Base-by-base conservation (phyloP, 2,797 vertebrate species). In the Loris lydekkerianus region DNA sequence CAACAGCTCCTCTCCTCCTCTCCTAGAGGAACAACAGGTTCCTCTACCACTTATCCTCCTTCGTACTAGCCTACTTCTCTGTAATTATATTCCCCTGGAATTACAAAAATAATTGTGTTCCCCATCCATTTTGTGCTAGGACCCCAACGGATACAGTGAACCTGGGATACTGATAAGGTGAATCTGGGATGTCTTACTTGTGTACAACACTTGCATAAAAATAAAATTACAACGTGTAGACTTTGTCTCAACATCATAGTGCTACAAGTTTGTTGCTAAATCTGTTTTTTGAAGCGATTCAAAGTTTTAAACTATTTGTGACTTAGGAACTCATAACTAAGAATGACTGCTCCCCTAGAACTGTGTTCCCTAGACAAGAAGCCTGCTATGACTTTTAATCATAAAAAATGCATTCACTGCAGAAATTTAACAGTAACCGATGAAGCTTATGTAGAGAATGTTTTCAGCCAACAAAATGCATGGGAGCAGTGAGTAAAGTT, bases 281-380 rank as follows among this genome's bases (percentile, higher is more conserved):
- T 92, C 70, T 93, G 9, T 69, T 84, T 65, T 94, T 84, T 73
- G 76, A 91, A 95, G 58, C 78, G 84, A 96, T 73, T 87, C 61
- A 61, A 91, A 95, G 43, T 95, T 96, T 97, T 86, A 97, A 96
- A 91, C n/a, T 65, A 9, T 49, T 91, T 94, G 65, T 84, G 65
- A 76, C 89, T 96, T 87, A 94, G 61, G 58, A 93, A 94, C 67
- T 89, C 63, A 53, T 82, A 96, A 75, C 49, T 61, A 87, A 96
- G 84, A 95, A 96, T 29, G 84, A 76, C 80, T 95, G 29, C 21
- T 95, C 14, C 86, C 80, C 83, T 85, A 94, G 81, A 86, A 89
- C 82, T 70, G 29, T 87, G 84, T 70, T 97, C 81, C 77, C 61
- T 34, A 95, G 88, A 94, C n/a, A 81, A 84, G 73, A 67, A 76